Evolutionary conservation across 2,113 vertebrate species (phyloP).

Genomic region (Pao palembangensis): DNA sequence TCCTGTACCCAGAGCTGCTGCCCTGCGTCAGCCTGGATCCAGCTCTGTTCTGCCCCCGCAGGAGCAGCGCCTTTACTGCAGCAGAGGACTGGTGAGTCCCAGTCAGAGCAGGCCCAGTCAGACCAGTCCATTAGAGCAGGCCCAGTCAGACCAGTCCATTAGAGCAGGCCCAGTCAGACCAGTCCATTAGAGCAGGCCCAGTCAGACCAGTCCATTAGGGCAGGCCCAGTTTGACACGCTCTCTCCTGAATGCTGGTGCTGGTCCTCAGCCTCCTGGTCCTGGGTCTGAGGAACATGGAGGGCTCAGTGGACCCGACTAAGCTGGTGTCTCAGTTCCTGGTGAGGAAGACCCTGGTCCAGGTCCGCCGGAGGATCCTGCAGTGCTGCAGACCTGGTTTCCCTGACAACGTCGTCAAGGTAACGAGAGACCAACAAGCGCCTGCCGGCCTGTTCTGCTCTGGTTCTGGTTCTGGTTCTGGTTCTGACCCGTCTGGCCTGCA

Average conservation of each 20-base stretch:
- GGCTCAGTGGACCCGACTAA: constrained; percentile 77
- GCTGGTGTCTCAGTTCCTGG: constrained; percentile 87
- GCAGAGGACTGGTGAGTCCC: constrained; percentile 86
- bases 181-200: no score
- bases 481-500: constrained; percentile 14
- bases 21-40: constrained; percentile 82
- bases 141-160: no score
- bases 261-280: constrained; percentile 80
- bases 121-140: no score
- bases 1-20: constrained; percentile 90
- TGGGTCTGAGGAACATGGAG: constrained; percentile 89
- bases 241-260: no score
- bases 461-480: no score
- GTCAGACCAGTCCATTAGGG: no score
- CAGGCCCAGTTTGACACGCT: no score
- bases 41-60: constrained; percentile 70
- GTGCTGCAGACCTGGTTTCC: constrained; percentile 51
- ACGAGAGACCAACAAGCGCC: neutral
- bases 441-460: neutral
- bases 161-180: no score
- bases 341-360: constrained; percentile 84
- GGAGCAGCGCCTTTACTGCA: constrained; percentile 83
- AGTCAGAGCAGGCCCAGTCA: no score
- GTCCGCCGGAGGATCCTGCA: constrained; percentile 82
- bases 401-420: constrained; percentile 59